phyloP scores from a whole-genome alignment of 2,113 vertebrate species.

The Piaya cayana region DNA sequence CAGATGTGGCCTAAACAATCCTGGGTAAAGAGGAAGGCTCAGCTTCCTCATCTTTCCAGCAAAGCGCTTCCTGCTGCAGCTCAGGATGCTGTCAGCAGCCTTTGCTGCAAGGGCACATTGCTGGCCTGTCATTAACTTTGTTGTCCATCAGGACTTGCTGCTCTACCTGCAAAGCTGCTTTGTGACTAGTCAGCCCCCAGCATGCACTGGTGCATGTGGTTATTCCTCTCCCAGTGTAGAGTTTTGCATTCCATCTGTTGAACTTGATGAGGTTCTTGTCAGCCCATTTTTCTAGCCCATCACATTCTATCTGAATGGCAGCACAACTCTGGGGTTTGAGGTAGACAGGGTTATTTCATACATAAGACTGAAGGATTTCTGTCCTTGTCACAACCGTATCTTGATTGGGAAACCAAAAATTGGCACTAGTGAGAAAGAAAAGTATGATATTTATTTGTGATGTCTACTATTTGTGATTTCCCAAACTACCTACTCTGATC shows the following conservation, averaged over 20 bases:
- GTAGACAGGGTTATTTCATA: not conserved
- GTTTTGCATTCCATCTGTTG: not conserved
- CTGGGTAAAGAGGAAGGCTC: not conserved
- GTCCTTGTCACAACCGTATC: not conserved
- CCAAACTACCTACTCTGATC: not conserved
- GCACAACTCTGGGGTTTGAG: not conserved
- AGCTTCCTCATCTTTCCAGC: not conserved
- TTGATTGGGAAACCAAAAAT: not conserved
- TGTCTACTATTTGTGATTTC: not conserved
- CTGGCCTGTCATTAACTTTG: fast-evolving
- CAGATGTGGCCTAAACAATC: not conserved
- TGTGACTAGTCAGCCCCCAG: not conserved
- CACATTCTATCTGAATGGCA: not conserved
- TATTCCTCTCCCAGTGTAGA: not conserved
- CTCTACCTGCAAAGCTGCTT: not conserved
- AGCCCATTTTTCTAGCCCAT: not conserved
- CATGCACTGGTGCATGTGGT: not conserved
- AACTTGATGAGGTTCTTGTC: not conserved
- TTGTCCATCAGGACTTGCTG: not conserved
- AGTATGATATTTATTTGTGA: not conserved
- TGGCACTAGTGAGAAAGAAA: not conserved
- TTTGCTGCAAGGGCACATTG: not conserved
- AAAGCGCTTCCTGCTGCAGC: not conserved
- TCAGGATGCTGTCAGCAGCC: not conserved
- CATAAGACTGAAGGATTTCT: not conserved